Base-by-base conservation (phyloP, 2,797 vertebrate genomes). In the Pelobates cultripes region DNA sequence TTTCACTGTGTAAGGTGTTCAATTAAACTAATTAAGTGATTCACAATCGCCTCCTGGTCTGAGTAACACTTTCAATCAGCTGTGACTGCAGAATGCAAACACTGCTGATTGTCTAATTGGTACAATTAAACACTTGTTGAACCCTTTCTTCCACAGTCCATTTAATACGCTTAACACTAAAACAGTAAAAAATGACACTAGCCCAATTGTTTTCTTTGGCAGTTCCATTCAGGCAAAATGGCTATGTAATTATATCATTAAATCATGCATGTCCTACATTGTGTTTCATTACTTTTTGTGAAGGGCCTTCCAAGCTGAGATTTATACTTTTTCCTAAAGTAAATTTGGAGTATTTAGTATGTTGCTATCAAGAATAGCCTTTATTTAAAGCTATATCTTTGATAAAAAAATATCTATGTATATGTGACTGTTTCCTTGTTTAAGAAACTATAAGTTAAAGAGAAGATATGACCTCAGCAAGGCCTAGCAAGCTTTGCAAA, bases 81-180 rank as follows among this genome's bases (percentile, higher is more conserved):
- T 75, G 70, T 77, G 70, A 69, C 63, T 9, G 44, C 12, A 64
- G 43, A 83, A 78, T 43, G 55, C 77, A 83, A 83, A 66, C 81
- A 79, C 67, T 66, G 67, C 67, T 75, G 55, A 76, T 84, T 67
- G 47, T 45, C 63, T 84, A 76, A 84, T 79, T 79, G 77, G 67
- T 67, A 66, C 77, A 84, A 76, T 84, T 79, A 79, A 84, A 84
- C 41, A 44, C 63, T 73, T 77, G 61, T 77, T 73, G 70, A 73
- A 67, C 72, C 43, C 28, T 57, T 79, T 79, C n/a, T 77, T 73
- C 40, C n/a, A 75, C 57, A 84, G 45, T 66, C 47, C 28, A 80
- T 69, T 80, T 75, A 74, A 28, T 74, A 61, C 42, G 28, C n/a
- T 57, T 45, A 68, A 61, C 67, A 70, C 17, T 70, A 78, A 57